Conservation (phyloP, 2,888 invertebrate species). For the Parnassius glacialis region DNA sequence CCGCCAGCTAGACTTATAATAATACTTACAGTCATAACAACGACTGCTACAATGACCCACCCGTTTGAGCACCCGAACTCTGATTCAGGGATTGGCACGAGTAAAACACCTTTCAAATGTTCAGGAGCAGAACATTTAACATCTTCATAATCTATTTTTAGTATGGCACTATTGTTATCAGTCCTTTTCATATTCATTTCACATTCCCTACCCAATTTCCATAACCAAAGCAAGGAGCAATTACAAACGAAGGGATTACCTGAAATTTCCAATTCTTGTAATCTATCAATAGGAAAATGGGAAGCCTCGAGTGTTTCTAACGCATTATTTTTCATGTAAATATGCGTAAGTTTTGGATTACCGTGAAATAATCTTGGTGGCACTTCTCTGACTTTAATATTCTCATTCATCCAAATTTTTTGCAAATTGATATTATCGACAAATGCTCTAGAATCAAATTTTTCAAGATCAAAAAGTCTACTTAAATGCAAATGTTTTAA, state of each 20-base stretch:
- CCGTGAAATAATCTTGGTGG: conserved; percentile 92
- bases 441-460: conserved; percentile 89
- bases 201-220: conserved; percentile 83
- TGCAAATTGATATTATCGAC: conserved; percentile 92
- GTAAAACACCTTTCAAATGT: conserved; percentile 72
- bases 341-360: conserved; percentile 87
- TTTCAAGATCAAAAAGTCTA: conserved; percentile 83
- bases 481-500: conserved; percentile 87
- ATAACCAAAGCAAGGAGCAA: conserved; percentile 92
- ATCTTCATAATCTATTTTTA: conserved; percentile 80
- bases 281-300: conserved; percentile 90
- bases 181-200: conserved; percentile 61
- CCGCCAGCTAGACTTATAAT: conserved; percentile 76
- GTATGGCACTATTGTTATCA: conserved; percentile 59
- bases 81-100: conserved; percentile 82
- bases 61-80: conserved; percentile 83
- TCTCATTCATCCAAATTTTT: conserved; percentile 88
- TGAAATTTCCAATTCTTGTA: conserved; percentile 87
- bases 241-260: conserved; percentile 93
- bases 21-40: conserved; percentile 77
- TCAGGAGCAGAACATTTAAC: conserved; percentile 82
- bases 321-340: conserved; percentile 89
- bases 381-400: conserved; percentile 85
- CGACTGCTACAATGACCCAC: conserved; percentile 80
- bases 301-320: conserved; percentile 88